phyloP scores from a whole-genome alignment of 2,113 vertebrate species.

The Equus quagga region DNA sequence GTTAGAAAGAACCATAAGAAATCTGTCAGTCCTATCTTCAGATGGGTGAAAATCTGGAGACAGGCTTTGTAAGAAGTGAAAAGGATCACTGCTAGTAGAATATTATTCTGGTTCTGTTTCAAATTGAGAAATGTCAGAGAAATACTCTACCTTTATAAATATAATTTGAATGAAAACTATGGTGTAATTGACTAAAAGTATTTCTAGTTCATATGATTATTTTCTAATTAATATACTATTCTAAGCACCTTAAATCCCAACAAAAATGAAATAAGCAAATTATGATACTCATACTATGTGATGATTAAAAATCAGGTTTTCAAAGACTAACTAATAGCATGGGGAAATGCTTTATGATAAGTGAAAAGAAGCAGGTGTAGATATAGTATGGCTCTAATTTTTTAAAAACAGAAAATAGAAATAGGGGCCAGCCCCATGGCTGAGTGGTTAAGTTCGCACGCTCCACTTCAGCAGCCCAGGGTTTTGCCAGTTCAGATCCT shows the following conservation, averaged over 20 bases:
- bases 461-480: too few species aligned
- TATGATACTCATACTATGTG: neutral
- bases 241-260: constrained; percentile 27
- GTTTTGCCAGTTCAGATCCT: too few species aligned
- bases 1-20: constrained; percentile 27
- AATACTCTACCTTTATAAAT: constrained; percentile 36
- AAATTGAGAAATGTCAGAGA: constrained; percentile 40
- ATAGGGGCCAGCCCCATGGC: too few species aligned
- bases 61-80: constrained; percentile 25
- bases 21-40: constrained; percentile 44
- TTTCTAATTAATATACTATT: constrained; percentile 49
- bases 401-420: neutral
- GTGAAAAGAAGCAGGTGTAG: neutral
- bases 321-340: constrained; percentile 22
- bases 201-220: constrained; percentile 39
- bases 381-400: constrained; percentile 34
- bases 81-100: neutral
- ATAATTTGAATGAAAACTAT: constrained; percentile 55
- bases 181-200: neutral
- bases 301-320: constrained; percentile 62
- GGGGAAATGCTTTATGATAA: constrained; percentile 50
- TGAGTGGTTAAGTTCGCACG: too few species aligned
- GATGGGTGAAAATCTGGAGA: constrained; percentile 25
- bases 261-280: constrained; percentile 66
- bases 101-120: constrained; percentile 49